phyloP scores from a whole-genome alignment of 23 tunicate genomes.

The Halocynthia aurantium region DNA sequence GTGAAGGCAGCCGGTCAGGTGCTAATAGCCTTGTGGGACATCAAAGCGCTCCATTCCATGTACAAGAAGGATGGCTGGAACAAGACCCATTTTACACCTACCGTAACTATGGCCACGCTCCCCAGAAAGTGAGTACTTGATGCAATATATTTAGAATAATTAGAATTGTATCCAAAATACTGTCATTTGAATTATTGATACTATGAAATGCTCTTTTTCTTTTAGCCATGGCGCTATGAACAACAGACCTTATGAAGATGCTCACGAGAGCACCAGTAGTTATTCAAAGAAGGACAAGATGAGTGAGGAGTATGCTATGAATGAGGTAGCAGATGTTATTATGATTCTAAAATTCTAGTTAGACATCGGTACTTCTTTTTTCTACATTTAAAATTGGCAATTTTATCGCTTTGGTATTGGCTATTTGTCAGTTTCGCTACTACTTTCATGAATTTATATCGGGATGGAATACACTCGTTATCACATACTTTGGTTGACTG shows the following conservation, averaged over 20 bases:
- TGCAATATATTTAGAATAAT: background rate
- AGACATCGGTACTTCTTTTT: no score
- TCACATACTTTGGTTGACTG: no score
- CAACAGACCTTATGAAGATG: constrained; percentile 24
- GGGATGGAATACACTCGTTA: no score
- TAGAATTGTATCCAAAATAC: background rate
- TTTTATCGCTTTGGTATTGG: no score
- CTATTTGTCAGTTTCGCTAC: no score
- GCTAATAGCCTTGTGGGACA: constrained; percentile 63
- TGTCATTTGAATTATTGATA: background rate
- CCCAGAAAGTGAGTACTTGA: constrained; percentile 59
- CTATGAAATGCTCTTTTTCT: background rate
- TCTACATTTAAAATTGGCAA: no score
- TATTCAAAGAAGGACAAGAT: background rate
- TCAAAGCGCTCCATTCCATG: constrained; percentile 43
- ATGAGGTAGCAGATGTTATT: constrained; percentile 7
- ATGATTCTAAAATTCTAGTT: no score
- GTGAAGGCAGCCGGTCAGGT: constrained; percentile 86
- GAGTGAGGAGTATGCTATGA: constrained; percentile 17
- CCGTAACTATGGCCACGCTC: constrained; percentile 57
- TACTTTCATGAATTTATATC: no score
- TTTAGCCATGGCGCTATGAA: constrained; percentile 20
- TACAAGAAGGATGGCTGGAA: constrained; percentile 96
- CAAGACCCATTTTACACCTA: constrained; percentile 74
- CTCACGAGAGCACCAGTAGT: constrained; percentile 13